A percentile compares a stretch with the other conserved stretches of the same genome.
phyloP scores from a whole-genome alignment of 2,888 invertebrate genomes.

The Pristionchus japonicus region DNA sequence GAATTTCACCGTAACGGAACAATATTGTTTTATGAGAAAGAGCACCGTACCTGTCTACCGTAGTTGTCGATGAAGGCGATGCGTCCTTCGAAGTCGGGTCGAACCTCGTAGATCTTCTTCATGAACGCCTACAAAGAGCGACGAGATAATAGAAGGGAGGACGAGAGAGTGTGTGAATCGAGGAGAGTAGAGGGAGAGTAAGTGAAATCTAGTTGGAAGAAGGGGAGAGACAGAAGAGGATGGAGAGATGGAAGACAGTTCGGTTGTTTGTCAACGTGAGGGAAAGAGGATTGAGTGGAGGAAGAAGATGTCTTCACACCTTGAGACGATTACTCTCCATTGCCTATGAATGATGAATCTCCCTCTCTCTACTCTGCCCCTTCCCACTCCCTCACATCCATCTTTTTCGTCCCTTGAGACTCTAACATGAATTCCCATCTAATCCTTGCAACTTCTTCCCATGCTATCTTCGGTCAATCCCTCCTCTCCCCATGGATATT shows the following conservation, averaged over 20 bases:
- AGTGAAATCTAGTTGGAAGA: not conserved
- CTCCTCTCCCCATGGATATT: not conserved
- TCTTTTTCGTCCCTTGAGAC: not conserved
- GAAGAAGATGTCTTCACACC: conserved; percentile 24
- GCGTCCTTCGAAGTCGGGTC: conserved; percentile 70
- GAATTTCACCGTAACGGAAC: not conserved
- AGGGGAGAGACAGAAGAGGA: not conserved
- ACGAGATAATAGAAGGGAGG: not conserved
- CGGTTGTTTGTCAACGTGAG: not conserved
- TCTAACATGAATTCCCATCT: conserved; percentile 4
- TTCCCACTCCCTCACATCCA: not conserved
- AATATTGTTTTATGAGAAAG: not conserved
- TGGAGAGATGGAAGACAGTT: not conserved
- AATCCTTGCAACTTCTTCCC: conserved; percentile 41
- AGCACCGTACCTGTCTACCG: conserved; percentile 66
- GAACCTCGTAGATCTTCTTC: conserved; percentile 67
- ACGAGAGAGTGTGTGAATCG: conserved; percentile 18
- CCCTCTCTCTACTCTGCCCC: not conserved
- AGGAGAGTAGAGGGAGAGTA: conserved; percentile 13
- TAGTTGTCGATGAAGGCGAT: conserved; percentile 70
- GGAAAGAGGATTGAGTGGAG: conserved; percentile 2
- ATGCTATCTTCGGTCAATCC: not conserved
- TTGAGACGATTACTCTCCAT: not conserved
- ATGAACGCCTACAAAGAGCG: conserved; percentile 61
- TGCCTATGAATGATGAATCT: not conserved